Conservation (phyloP, 1,140 invertebrate genomes). For the Drosophila punjabiensis region DNA sequence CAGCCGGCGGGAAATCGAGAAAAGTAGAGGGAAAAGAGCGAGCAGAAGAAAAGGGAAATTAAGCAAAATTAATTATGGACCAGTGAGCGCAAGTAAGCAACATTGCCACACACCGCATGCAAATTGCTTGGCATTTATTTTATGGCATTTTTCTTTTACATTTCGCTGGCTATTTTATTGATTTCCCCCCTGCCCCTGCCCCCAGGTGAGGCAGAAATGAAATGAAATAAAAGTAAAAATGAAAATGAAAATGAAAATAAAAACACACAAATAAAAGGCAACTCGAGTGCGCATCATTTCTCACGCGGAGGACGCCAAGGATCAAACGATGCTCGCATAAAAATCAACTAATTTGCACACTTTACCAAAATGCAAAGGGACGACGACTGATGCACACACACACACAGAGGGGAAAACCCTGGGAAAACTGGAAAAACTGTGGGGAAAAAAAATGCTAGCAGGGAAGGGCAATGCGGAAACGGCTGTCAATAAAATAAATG, state of each 20-base stretch:
- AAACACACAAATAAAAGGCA: too few species aligned
- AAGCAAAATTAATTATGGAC: slow-evolving; percentile 74
- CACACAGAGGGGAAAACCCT: background rate
- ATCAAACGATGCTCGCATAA: slow-evolving; percentile 62
- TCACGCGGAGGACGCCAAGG: slow-evolving; percentile 28
- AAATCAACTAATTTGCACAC: slow-evolving; percentile 78
- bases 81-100: slow-evolving; percentile 72
- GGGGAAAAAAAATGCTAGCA: slow-evolving; percentile 1
- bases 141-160: slow-evolving; percentile 33
- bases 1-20: background rate
- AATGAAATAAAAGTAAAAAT: slow-evolving; percentile 1
- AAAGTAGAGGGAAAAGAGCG: slow-evolving; percentile 1
- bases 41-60: slow-evolving; percentile 29
- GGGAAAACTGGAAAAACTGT: background rate
- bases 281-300: slow-evolving; percentile 49
- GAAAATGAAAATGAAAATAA: slow-evolving; percentile 1
- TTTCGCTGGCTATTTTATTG: slow-evolving; percentile 27
- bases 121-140: slow-evolving; percentile 52
- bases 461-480: slow-evolving; percentile 25
- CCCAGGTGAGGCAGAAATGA: background rate
- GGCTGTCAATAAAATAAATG: slow-evolving; percentile 81
- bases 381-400: slow-evolving; percentile 10
- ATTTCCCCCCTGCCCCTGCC: slow-evolving; percentile 4
- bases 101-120: slow-evolving; percentile 43
- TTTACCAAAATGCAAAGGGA: slow-evolving; percentile 58